These are phyloP conservation scores for Drepanosiphum platanoidis DNA, from an alignment of 2,888 invertebrate species.

Conservation along the genomic window DNA sequence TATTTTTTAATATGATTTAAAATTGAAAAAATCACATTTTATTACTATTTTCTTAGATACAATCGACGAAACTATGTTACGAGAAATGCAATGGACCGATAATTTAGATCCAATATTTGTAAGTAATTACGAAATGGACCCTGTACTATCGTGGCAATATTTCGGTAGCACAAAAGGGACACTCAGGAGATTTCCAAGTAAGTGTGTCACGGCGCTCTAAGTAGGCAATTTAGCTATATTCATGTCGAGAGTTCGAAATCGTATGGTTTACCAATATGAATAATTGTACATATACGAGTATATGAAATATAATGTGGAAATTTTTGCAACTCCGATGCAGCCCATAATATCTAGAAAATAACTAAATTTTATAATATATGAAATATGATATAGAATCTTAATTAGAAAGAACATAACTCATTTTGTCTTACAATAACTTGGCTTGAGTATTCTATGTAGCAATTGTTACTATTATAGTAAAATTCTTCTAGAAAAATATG, in stretches of 20 bases:
- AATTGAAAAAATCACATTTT: not conserved
- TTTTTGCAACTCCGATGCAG: too few species aligned
- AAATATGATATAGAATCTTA: too few species aligned
- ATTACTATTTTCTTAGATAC: constrained; percentile 65
- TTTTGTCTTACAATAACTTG: too few species aligned
- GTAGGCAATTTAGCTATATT: constrained; percentile 7
- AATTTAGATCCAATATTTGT: constrained; percentile 89
- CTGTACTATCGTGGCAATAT: constrained; percentile 95
- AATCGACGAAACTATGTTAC: constrained; percentile 82
- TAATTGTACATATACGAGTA: not conserved
- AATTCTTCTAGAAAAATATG: too few species aligned
- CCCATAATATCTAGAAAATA: too few species aligned
- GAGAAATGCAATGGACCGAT: constrained; percentile 96
- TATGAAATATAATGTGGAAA: too few species aligned
- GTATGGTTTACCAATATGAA: not conserved
- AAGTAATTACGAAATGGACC: constrained; percentile 85
- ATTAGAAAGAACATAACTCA: too few species aligned
- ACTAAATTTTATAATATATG: too few species aligned
- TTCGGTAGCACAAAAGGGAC: constrained; percentile 98
- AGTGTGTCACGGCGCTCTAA: constrained; percentile 56
- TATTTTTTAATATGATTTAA: too few species aligned
- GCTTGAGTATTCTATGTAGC: too few species aligned
- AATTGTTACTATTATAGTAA: too few species aligned
- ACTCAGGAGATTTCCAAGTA: constrained; percentile 95
- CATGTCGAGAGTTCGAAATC: not conserved